Evolutionary conservation across 1,140 invertebrate genomes (phyloP), one percentile per base, ranked within the genome.

Genomic region (Pteromalus puparum): DNA sequence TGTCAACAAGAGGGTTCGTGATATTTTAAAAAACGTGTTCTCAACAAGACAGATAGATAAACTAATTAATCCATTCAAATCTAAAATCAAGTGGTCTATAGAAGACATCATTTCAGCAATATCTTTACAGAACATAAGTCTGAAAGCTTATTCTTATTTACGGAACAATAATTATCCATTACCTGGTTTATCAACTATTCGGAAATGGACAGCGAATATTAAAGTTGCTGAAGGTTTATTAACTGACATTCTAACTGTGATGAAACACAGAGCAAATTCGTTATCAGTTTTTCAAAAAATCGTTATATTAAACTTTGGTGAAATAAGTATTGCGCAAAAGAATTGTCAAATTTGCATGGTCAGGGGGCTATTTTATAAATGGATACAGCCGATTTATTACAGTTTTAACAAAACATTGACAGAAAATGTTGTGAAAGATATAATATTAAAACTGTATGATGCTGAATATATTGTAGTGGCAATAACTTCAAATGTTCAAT

Each of bases 221-320:
- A 65, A 65, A 65, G 42, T 78, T 10, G 30, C 46, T 78, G 48
- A 78, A 65, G 76, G 76, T 13, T 30, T 78, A 10, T 78, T 78
- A n/a, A 78, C 48, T 46, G 76, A 78, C 38, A 53, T 78, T 61
- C 2, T 78, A 13, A 34, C 26, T 21, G 5, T 78, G 30, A 78
- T 78, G 76, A 78, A 65, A n/a, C 15, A 61, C 48, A 78, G 21
- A 65, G 12, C 48, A 4, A 65, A 65, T 13, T 65, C 76, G 12
- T 65, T 78, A 34, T 78, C 53, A 30, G 9, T 65, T 78, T 78
- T 78, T 30, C 76, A 78, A 78, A 78, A 78, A 78, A 67, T 78
- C n/a, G 53, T 78, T n/a, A n/a, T 78, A 10, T 12, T 78, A 5
- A 28, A 48, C 30, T 78, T 78, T 48, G 46, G 18, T 21, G 26